Evolutionary conservation across 2,888 invertebrate genomes (phyloP).

Genomic region (Hedychridium roseum): DNA sequence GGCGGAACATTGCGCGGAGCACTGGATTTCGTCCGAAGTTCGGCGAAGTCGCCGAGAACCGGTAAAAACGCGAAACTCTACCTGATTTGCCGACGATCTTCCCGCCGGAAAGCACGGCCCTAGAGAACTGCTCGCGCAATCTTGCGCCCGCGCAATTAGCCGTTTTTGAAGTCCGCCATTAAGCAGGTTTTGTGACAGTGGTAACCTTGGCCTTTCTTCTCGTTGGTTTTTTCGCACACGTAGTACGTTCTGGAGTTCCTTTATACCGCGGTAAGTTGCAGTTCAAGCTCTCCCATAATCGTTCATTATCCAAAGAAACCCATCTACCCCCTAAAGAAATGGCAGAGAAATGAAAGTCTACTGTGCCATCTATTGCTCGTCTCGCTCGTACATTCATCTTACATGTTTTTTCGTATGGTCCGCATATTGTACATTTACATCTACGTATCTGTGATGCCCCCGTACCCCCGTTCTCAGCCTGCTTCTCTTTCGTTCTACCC

Average conservation of each 20-base stretch:
- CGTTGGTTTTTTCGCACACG: slow-evolving; percentile 66
- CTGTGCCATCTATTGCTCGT: slow-evolving; percentile 56
- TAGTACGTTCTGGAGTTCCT: slow-evolving; percentile 99
- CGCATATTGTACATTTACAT: slow-evolving; percentile 36
- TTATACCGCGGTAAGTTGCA: slow-evolving; percentile 97
- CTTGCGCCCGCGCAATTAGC: slow-evolving; percentile 42
- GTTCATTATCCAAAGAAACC: slow-evolving; percentile 48
- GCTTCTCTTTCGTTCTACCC: not conserved
- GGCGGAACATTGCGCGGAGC: slow-evolving; percentile 55
- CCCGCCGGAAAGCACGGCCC: not conserved
- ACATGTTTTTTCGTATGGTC: slow-evolving; percentile 52
- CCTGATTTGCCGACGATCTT: not conserved
- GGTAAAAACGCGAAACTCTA: slow-evolving; percentile 1
- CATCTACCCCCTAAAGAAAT: slow-evolving; percentile 24
- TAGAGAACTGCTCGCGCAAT: slow-evolving; percentile 34
- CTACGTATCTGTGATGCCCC: slow-evolving; percentile 11
- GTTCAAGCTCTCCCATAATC: slow-evolving; percentile 64
- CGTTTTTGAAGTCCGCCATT: slow-evolving; percentile 43
- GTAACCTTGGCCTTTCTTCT: slow-evolving; percentile 65
- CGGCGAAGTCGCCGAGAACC: not conserved
- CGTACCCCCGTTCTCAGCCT: not conserved
- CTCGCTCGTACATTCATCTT: slow-evolving; percentile 55
- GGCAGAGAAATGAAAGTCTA: slow-evolving; percentile 28
- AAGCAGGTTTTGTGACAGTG: slow-evolving; percentile 63
- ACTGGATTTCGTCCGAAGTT: slow-evolving; percentile 29